A percentile compares a stretch with the other conserved stretches of the same genome.
Evolutionary conservation across 2,888 invertebrate species (phyloP).

Genomic region (Sesia apiformis): DNA sequence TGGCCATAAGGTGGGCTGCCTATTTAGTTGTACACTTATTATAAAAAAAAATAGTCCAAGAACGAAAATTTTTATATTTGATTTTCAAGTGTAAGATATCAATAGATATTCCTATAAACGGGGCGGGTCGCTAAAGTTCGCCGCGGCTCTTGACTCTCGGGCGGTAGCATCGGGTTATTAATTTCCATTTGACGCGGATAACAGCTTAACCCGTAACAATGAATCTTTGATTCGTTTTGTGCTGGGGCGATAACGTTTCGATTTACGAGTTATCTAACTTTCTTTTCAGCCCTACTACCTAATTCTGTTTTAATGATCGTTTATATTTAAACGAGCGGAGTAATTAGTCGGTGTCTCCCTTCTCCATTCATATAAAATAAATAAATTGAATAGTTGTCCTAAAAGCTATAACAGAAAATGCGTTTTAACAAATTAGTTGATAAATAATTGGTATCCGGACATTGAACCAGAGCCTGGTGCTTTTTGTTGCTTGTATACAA

Average conservation of each 20-base stretch:
- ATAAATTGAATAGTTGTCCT: too few relatives aligned
- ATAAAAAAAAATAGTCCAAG: neutral
- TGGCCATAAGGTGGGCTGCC: too few relatives aligned
- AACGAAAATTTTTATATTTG: conserved; percentile 2
- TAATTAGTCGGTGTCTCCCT: too few relatives aligned
- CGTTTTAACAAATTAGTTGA: too few relatives aligned
- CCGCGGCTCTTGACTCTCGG: conserved; percentile 8
- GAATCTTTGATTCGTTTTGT: conserved; percentile 23
- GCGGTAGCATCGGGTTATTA: conserved; percentile 37
- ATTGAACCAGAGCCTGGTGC: too few relatives aligned
- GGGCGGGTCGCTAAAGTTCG: conserved; percentile 31
- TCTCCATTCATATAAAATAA: too few relatives aligned
- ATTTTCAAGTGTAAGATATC: conserved; percentile 9
- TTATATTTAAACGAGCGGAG: too few relatives aligned
- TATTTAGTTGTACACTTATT: too few relatives aligned
- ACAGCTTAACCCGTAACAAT: conserved; percentile 26
- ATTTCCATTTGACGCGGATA: conserved; percentile 52
- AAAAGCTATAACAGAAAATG: too few relatives aligned
- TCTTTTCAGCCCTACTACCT: neutral
- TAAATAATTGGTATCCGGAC: too few relatives aligned
- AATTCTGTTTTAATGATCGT: too few relatives aligned
- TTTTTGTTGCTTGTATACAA: too few relatives aligned
- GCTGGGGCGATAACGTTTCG: neutral
- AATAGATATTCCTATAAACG: conserved; percentile 31
- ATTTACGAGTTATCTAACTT: neutral